phyloP scores from a whole-genome alignment of 1,140 invertebrate species.

The Diorhabda elongata region DNA sequence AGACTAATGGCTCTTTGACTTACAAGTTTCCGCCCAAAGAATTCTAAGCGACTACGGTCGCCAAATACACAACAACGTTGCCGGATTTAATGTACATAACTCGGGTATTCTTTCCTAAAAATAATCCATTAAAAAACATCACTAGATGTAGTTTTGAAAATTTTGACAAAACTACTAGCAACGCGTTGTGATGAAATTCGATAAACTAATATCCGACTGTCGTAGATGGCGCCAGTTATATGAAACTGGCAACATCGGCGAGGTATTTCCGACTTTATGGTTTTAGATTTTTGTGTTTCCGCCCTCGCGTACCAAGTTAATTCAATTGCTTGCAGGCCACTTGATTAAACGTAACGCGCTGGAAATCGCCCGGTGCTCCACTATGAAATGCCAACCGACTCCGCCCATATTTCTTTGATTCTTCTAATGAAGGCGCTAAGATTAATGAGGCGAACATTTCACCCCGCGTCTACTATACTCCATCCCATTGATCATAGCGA shows the following conservation, averaged over 20 bases:
- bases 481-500: slow-evolving; percentile 28
- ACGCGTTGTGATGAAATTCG: too few relatives aligned
- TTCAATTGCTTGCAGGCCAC: slow-evolving; percentile 41
- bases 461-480: slow-evolving; percentile 18
- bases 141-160: too few relatives aligned
- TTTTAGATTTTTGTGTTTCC: slow-evolving; percentile 38
- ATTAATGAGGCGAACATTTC: slow-evolving; percentile 40
- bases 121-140: too few relatives aligned
- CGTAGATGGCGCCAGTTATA: too few relatives aligned
- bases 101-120: too few relatives aligned
- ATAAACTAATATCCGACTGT: too few relatives aligned
- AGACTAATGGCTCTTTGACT: slow-evolving; percentile 41
- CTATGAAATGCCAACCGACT: slow-evolving; percentile 24
- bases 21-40: slow-evolving; percentile 40
- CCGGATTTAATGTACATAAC: not conserved
- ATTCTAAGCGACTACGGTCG: not conserved
- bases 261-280: slow-evolving; percentile 34
- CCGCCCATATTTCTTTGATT: slow-evolving; percentile 45
- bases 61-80: not conserved
- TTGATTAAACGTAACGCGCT: slow-evolving; percentile 38
- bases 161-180: too few relatives aligned
- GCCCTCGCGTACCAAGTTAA: slow-evolving; percentile 33
- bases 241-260: not conserved
- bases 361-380: slow-evolving; percentile 14
- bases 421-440: slow-evolving; percentile 42